A percentile compares a stretch with the other conserved stretches of the same genome.
Conservation (phyloP, 2,888 invertebrate genomes). For the Diplazon laetatorius region DNA sequence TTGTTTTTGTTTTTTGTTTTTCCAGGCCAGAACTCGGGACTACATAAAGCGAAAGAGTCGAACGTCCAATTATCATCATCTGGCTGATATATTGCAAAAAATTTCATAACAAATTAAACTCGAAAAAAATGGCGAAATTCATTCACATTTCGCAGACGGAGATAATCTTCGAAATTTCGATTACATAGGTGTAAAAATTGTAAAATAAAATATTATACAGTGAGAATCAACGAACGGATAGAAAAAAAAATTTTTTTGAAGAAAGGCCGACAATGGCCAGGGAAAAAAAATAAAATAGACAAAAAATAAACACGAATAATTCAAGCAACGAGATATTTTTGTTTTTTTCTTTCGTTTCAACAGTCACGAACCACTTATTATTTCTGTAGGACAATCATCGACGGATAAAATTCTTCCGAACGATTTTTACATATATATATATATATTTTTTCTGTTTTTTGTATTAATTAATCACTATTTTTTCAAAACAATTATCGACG, state of each 20-base stretch:
- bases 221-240: conserved; percentile 6
- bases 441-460: too few relatives aligned
- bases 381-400: too few relatives aligned
- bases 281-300: too few relatives aligned
- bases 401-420: too few relatives aligned
- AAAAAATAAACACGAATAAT: neutral
- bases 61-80: conserved; percentile 73
- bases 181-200: conserved; percentile 53
- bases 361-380: too few relatives aligned
- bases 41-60: conserved; percentile 77
- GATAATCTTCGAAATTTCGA: neutral
- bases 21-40: conserved; percentile 76
- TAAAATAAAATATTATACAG: conserved; percentile 44
- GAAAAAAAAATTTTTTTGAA: too few relatives aligned
- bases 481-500: too few relatives aligned
- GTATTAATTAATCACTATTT: too few relatives aligned
- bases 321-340: neutral
- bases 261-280: too few relatives aligned
- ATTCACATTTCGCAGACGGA: neutral
- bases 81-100: conserved; percentile 74
- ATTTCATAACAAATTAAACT: conserved; percentile 69
- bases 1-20: conserved; percentile 51
- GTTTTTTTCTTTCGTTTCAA: neutral
- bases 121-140: neutral
- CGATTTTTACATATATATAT: too few relatives aligned